Conservation (phyloP, 2,888 invertebrate genomes). For the Gordius sp. region DNA sequence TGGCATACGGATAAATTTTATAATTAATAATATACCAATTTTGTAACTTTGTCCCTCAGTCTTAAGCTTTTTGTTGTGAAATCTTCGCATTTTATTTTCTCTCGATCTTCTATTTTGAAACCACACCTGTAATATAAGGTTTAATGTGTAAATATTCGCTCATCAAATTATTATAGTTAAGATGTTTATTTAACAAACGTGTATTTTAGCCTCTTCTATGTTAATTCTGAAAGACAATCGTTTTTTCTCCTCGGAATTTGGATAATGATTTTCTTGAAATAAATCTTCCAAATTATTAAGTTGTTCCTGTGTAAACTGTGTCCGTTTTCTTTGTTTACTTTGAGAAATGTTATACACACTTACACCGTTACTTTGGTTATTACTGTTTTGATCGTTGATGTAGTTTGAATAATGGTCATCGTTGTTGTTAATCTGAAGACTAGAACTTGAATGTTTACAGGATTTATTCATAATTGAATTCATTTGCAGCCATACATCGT, state of each 20-base stretch:
- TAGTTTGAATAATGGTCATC: no score
- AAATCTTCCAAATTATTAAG: not conserved
- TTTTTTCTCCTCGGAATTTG: constrained; percentile 7
- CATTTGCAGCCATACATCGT: no score
- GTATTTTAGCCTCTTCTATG: constrained; percentile 6
- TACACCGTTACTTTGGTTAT: not conserved
- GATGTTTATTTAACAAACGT: no score
- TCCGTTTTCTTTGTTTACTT: constrained; percentile 6
- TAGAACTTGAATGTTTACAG: no score
- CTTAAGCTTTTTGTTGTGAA: not conserved
- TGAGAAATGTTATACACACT: constrained; percentile 9
- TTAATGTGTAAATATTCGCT: not conserved
- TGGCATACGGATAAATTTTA: no score
- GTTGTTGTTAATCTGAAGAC: no score
- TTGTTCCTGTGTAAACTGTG: constrained; percentile 8
- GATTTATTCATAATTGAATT: no score
- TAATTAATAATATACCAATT: no score
- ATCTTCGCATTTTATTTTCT: not conserved
- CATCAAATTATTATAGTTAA: not conserved
- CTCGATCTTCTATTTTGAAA: constrained; percentile 1
- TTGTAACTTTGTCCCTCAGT: no score
- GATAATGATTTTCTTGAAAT: constrained; percentile 13
- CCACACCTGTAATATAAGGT: not conserved
- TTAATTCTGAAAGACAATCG: not conserved
- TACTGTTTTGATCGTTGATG: not conserved